Evolutionary conservation across 2,888 invertebrate species (phyloP).

Genomic region (Hyposoter didymator): DNA sequence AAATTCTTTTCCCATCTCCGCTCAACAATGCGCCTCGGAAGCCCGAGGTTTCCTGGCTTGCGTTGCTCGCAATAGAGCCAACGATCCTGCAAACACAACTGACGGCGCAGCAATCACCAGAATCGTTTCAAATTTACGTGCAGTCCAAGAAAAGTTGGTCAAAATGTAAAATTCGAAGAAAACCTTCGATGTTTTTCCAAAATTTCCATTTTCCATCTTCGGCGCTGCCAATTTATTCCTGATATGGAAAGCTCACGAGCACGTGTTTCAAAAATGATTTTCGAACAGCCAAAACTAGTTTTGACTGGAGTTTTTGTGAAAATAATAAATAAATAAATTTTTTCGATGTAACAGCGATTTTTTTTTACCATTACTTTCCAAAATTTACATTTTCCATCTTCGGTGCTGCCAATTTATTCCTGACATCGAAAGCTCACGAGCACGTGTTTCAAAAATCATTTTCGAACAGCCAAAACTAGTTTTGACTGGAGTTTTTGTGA

Average conservation of each 20-base stretch:
- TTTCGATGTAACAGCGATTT: not conserved
- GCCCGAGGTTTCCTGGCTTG: slow-evolving; percentile 71
- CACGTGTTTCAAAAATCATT: no score
- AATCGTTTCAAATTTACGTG: slow-evolving; percentile 70
- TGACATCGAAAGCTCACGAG: no score
- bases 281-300: no score
- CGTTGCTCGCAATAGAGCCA: slow-evolving; percentile 57
- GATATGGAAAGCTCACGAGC: no score
- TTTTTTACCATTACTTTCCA: not conserved
- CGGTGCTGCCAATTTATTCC: no score
- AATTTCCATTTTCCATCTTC: no score
- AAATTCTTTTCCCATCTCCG: slow-evolving; percentile 68
- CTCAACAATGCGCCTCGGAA: slow-evolving; percentile 68
- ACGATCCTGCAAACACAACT: slow-evolving; percentile 61
- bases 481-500: not conserved
- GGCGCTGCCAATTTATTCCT: no score
- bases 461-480: no score
- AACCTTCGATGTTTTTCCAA: no score
- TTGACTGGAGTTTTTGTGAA: not conserved
- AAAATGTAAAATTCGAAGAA: not conserved
- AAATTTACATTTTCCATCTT: no score
- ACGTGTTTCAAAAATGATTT: no score
- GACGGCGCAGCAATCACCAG: slow-evolving; percentile 74
- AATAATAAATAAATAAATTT: not conserved
- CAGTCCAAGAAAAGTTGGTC: slow-evolving; percentile 27